Percentiles rank a stretch among this genome's conserved stretches.
Conservation (phyloP, 2,113 vertebrate species). For the Tretioscincus oriximinensis region DNA sequence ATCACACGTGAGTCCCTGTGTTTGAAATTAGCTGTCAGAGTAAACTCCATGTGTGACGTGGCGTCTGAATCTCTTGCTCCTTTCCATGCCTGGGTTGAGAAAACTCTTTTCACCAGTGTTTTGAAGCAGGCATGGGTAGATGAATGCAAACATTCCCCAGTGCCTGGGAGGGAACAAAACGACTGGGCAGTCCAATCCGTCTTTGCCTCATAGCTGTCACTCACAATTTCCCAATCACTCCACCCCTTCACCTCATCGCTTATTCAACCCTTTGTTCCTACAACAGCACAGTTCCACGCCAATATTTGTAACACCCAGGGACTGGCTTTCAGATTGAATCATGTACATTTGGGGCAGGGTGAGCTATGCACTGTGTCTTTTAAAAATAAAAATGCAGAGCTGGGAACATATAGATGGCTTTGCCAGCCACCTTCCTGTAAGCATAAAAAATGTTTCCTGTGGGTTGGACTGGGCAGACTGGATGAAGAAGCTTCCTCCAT, state of each 20-base stretch:
- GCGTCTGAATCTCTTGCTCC: neutral
- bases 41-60: neutral
- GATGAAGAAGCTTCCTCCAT: no score
- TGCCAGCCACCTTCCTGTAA: no score
- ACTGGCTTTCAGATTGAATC: neutral
- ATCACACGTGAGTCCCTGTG: neutral
- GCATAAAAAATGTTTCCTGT: no score
- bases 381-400: neutral
- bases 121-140: neutral
- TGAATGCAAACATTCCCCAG: neutral
- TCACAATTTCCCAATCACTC: neutral
- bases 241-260: neutral
- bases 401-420: no score
- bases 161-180: neutral
- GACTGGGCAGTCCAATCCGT: neutral
- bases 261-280: neutral
- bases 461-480: no score
- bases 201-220: neutral
- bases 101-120: neutral
- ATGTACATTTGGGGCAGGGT: neutral
- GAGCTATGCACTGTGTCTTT: neutral
- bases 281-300: neutral
- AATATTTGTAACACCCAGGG: neutral
- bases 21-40: neutral
- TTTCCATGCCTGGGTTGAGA: neutral